These are phyloP conservation scores for Toxonevra muliebris DNA, from an alignment of 2,888 invertebrate species.

Conservation along the genomic window DNA sequence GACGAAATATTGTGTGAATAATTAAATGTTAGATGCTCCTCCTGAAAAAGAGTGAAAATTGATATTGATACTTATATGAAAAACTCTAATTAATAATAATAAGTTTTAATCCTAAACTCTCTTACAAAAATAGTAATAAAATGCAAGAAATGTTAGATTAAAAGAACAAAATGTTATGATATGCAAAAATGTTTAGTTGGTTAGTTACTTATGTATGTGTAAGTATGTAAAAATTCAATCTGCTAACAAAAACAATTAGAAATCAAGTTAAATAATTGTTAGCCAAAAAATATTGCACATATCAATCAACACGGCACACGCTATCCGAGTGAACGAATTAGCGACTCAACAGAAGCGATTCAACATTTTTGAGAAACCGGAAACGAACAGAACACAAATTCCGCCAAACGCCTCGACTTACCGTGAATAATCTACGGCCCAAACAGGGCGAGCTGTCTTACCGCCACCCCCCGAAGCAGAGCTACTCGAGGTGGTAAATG, in stretches of 20 bases:
- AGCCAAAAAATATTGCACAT: not conserved
- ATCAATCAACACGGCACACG: not conserved
- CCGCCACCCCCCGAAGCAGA: constrained; percentile 44
- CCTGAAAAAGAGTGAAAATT: too few species aligned
- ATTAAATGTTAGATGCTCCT: too few species aligned
- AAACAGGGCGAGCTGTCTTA: constrained; percentile 66
- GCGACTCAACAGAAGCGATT: not conserved
- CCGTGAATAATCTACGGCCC: constrained; percentile 74
- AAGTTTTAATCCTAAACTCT: too few species aligned
- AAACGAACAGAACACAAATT: not conserved
- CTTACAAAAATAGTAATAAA: too few species aligned
- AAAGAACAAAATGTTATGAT: not conserved
- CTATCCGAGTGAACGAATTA: not conserved
- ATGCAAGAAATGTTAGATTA: too few species aligned
- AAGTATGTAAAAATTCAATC: constrained; percentile 1
- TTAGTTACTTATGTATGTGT: constrained; percentile 12
- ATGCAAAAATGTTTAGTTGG: not conserved
- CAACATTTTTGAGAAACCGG: not conserved
- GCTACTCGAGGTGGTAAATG: constrained; percentile 50
- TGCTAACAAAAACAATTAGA: not conserved
- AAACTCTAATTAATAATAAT: too few species aligned
- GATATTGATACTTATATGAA: too few species aligned
- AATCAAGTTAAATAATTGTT: too few species aligned
- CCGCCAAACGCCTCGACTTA: constrained; percentile 63
- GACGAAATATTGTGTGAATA: too few species aligned